Conservation (phyloP, 1,140 invertebrate genomes). For the Caenorhabditis latens region DNA sequence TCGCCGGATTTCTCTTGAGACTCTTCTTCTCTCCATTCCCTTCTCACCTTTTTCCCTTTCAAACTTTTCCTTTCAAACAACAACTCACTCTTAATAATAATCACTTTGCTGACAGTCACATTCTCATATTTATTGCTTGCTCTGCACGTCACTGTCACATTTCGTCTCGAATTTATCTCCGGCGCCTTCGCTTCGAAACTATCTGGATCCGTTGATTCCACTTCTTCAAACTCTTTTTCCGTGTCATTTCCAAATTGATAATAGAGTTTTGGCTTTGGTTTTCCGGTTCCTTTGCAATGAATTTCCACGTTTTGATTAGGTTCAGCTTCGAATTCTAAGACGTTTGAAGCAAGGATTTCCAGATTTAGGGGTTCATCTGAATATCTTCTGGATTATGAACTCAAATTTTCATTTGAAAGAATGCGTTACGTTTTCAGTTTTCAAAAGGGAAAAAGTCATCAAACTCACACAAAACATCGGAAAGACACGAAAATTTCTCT, state of each 20-base stretch:
- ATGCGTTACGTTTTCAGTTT: too few relatives aligned
- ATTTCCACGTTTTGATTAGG: constrained; percentile 34
- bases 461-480: constrained; percentile 50
- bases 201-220: not conserved
- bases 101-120: constrained; percentile 2
- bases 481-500: not conserved
- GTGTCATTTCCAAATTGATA: constrained; percentile 45
- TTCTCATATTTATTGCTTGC: constrained; percentile 49
- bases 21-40: too few relatives aligned
- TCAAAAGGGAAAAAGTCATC: too few relatives aligned
- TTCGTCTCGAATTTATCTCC: constrained; percentile 28
- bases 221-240: constrained; percentile 7
- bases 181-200: constrained; percentile 13
- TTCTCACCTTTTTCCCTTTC: not conserved
- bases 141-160: constrained; percentile 39
- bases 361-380: constrained; percentile 35
- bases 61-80: constrained; percentile 3
- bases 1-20: too few relatives aligned
- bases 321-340: constrained; percentile 12
- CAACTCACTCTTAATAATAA: constrained; percentile 51
- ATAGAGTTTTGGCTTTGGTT: constrained; percentile 41
- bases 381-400: not conserved
- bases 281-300: constrained; percentile 45
- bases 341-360: constrained; percentile 24
- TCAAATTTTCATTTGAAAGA: too few relatives aligned